phyloP scores from a whole-genome alignment of 2,113 vertebrate species.

The Gymnorhina tibicen region DNA sequence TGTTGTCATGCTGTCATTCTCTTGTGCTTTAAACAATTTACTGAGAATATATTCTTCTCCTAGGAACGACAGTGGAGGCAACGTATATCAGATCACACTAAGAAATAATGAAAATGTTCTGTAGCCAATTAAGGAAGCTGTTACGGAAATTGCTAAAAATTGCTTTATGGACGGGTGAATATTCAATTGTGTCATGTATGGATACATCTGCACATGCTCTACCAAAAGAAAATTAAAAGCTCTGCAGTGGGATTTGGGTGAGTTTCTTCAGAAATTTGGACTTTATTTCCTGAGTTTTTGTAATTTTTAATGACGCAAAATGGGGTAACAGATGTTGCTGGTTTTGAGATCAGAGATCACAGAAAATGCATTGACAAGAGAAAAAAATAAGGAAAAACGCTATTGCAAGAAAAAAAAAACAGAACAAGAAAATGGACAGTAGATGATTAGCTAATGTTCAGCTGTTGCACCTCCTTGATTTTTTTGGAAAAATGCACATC shows the following conservation, averaged over 20 bases:
- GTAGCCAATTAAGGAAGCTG: neutral
- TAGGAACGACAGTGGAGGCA: constrained; percentile 41
- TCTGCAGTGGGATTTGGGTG: neutral
- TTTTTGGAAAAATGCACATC: neutral
- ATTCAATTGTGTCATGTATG: neutral
- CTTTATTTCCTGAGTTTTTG: neutral
- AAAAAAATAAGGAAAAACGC: neutral
- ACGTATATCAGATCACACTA: neutral
- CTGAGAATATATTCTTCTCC: constrained; percentile 84
- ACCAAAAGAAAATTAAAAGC: neutral
- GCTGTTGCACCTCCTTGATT: neutral
- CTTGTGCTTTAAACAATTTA: constrained; percentile 83
- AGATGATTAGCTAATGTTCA: neutral
- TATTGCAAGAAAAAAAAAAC: neutral
- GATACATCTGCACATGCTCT: neutral
- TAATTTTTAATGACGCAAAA: neutral
- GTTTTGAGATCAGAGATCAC: neutral
- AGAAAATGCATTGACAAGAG: neutral
- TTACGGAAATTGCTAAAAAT: neutral
- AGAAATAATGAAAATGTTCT: neutral
- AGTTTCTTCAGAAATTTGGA: neutral
- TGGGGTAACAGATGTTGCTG: neutral
- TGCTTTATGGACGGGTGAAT: neutral
- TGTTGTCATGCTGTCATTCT: constrained; percentile 70
- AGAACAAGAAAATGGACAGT: neutral